phyloP scores from a whole-genome alignment of 2,113 vertebrate genomes.

The Melanotaenia duboulayi region DNA sequence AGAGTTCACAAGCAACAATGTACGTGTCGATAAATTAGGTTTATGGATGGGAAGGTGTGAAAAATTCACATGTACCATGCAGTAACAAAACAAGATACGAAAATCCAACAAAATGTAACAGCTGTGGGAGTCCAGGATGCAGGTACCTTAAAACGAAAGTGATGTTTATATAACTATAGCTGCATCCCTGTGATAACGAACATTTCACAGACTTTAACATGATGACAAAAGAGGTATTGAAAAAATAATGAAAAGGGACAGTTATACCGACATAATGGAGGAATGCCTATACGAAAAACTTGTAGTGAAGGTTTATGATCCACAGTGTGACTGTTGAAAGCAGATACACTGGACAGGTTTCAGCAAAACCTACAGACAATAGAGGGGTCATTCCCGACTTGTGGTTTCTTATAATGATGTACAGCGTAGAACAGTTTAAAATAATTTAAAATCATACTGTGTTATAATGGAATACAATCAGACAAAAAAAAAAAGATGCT shows the following conservation, averaged over 20 bases:
- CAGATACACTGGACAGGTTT: constrained; percentile 75
- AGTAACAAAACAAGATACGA: constrained; percentile 66
- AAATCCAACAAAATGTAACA: constrained; percentile 67
- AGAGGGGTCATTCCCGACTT: constrained; percentile 30
- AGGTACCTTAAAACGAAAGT: constrained; percentile 60
- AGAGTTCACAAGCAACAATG: constrained; percentile 74
- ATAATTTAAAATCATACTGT: constrained; percentile 63
- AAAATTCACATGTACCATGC: constrained; percentile 69
- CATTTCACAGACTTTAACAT: constrained; percentile 77
- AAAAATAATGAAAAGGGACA: constrained; percentile 53
- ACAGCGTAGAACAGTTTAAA: constrained; percentile 59
- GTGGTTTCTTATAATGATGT: constrained; percentile 54
- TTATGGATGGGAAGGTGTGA: constrained; percentile 56
- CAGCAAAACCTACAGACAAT: constrained; percentile 37
- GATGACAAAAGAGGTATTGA: constrained; percentile 67
- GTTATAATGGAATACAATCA: constrained; percentile 62
- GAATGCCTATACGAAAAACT: constrained; percentile 82
- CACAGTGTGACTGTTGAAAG: constrained; percentile 65
- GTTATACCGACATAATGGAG: constrained; percentile 71
- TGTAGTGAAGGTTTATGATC: constrained; percentile 72
- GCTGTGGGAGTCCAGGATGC: constrained; percentile 67
- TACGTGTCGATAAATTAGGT: constrained; percentile 64
- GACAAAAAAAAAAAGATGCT: constrained; percentile 54
- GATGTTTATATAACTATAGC: constrained; percentile 69
- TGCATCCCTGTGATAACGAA: constrained; percentile 61